Evolutionary conservation across 2,888 invertebrate genomes (phyloP), one percentile per base, ranked within the genome.

Genomic region (Adelognathus sp.): DNA sequence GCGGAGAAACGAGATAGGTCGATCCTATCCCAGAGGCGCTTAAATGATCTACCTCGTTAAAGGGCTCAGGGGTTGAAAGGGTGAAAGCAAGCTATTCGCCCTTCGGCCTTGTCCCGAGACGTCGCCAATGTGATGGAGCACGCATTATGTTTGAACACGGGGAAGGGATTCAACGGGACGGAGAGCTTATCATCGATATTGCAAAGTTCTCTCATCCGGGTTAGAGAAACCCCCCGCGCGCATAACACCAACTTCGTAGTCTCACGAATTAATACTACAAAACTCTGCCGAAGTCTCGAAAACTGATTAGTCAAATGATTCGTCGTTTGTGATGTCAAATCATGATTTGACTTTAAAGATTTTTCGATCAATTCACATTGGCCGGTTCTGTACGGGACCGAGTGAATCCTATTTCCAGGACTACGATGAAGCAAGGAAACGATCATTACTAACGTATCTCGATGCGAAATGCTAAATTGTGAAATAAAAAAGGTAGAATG

Each of bases 111-210:
- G 36, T 9, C 39, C 31, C 46, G 63, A 72, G 60, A 69, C 69
- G 64, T 58, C 78, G 81, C 71, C 76, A 76, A 83, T 76, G 80
- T 82, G 87, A 85, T 85, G 85, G 84, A 85, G 84, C 85, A 80
- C 85, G 86, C 83, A 88, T 89, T 88, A 87, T 86, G 87, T 85
- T 83, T 83, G 85, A 87, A 87, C 86, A 86, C 84, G 87, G 83
- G 84, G 84, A 83, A 85, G 82, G 83, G 85, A 83, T 83, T 84
- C 78, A 63, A 79, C 67, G 54, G 58, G 67, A 52, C 50, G 24
- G 21, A 50, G 82, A 85, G 87, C 89, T 90, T 87, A 89, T 88
- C 88, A 86, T 88, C 87, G 88, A 89, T 88, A 89, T 89, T 87
- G 84, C 85, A 84, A 87, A 85, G 85, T 86, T 87, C 72, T 75